These are phyloP conservation scores for Megalops atlanticus DNA, from an alignment of 2,113 vertebrate genomes.

Conservation along the genomic window DNA sequence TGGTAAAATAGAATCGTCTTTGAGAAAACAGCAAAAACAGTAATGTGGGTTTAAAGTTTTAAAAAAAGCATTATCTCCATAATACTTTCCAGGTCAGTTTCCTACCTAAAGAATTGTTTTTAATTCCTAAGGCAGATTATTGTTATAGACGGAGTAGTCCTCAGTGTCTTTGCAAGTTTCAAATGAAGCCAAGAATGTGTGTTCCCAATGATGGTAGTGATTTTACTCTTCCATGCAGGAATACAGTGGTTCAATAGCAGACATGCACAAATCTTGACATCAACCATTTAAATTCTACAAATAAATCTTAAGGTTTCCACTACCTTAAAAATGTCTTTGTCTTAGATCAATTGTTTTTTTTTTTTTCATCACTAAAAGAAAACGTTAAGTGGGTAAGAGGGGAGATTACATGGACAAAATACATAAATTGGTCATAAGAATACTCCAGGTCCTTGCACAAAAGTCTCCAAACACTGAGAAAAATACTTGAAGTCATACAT, in stretches of 20 bases:
- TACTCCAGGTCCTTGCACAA: no score
- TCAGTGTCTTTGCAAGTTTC: conserved; percentile 33
- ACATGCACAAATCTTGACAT: conserved; percentile 40
- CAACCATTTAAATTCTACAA: conserved; percentile 55
- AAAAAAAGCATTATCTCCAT: conserved; percentile 31
- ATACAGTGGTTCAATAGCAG: conserved; percentile 34
- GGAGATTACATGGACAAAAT: no score
- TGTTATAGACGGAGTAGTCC: conserved; percentile 34
- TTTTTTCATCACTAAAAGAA: background rate
- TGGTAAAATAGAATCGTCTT: conserved; percentile 68
- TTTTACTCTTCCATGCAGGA: conserved; percentile 37
- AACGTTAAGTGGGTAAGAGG: no score
- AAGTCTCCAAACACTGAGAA: no score
- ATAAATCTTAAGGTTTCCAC: conserved; percentile 64
- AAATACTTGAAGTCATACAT: no score
- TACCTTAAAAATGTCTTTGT: conserved; percentile 43
- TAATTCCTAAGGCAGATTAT: conserved; percentile 32
- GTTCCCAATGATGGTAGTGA: conserved; percentile 29
- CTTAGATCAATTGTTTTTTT: conserved; percentile 19
- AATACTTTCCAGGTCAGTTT: conserved; percentile 43
- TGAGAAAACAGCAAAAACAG: conserved; percentile 57
- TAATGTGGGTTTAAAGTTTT: conserved; percentile 35
- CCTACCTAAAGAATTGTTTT: conserved; percentile 36
- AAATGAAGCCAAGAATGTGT: conserved; percentile 33
- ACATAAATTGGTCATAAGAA: no score